Base-by-base conservation (phyloP, 2,113 vertebrate genomes). In the Typhlomys cinereus region DNA sequence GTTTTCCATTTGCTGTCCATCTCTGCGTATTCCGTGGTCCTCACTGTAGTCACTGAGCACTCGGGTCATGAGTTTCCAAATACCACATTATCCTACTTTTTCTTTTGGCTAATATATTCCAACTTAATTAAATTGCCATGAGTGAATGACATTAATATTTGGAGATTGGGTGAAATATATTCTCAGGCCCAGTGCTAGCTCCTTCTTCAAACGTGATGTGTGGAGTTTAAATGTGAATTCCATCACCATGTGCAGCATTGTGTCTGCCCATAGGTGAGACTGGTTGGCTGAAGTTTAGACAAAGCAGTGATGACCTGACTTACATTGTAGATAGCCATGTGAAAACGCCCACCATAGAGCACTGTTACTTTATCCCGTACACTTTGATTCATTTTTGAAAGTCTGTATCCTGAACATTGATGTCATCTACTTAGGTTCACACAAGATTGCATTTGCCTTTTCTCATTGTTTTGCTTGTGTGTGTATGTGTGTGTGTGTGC, bases 51-150 rank as follows among this genome's bases (percentile, higher is more conserved):
- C 81, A 81, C 81, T 89, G 67, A 89, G 29, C 83, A 46, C 48
- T 61, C 44, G 84, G 13, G 48, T 88, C 50, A 67, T 52, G n/a
- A 59, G 27, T 73, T 73, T 83, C 29, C 41, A 91, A 74, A 85
- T 85, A 69, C 2, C 8, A 7, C 7, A 13, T 66, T 69, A 13
- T 57, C 15, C 41, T 21, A 11, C 52, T 44, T 44, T 84, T 86
- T 85, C 44, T 78, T 14, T 84, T 4, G 44, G 52, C 69, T 74
- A 52, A 90, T 86, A 76, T 36, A 81, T 92, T 78, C 44, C 76
- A 48, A 87, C 54, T 78, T 71, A 70, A 86, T 62, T 76, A 25
- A 62, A 54, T 46, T 50, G 7, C 1, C 7, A 12, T 71, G 46
- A 64, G 39, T 71, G 54, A 87, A 44, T 57, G 62, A 64, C 36